A percentile compares a stretch with the other conserved stretches of the same genome.
These are phyloP conservation scores for Microdon myrmicae DNA, from an alignment of 2,888 invertebrate genomes.

Conservation along the genomic window DNA sequence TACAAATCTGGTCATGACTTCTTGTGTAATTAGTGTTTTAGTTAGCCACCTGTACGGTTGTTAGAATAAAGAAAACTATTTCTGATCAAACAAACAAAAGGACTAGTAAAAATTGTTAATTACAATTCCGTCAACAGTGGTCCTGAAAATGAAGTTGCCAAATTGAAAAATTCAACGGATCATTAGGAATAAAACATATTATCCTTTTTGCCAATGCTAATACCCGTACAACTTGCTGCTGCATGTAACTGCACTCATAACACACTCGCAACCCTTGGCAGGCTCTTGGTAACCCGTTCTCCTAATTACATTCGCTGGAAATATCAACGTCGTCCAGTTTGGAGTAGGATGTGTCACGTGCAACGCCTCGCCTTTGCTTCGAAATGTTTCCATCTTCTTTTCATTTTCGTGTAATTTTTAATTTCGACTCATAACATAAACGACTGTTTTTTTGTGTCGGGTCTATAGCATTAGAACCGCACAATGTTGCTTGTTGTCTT, in stretches of 20 bases:
- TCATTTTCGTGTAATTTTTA: conserved; percentile 43
- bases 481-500: conserved; percentile 27
- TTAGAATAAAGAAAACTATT: too few species aligned
- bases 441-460: too few species aligned
- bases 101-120: conserved; percentile 27
- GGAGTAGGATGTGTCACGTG: conserved; percentile 26
- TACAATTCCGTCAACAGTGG: conserved; percentile 14
- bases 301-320: conserved; percentile 37
- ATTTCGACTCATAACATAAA: conserved; percentile 43
- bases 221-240: too few species aligned
- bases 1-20: too few species aligned
- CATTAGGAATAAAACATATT: conserved; percentile 43
- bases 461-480: too few species aligned
- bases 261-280: not conserved
- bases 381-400: conserved; percentile 39
- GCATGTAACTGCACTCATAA: conserved; percentile 9
- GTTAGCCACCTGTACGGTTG: too few species aligned
- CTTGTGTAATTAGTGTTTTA: too few species aligned
- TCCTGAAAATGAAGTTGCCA: conserved; percentile 35
- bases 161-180: conserved; percentile 40
- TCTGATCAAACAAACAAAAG: too few species aligned
- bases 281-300: conserved; percentile 15
- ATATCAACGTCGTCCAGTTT: conserved; percentile 17
- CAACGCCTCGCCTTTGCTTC: conserved; percentile 30
- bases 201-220: conserved; percentile 29